A percentile compares a stretch with the other conserved stretches of the same genome.
These are phyloP conservation scores for Poecilia wingei DNA, from an alignment of 2,797 vertebrate species.

Conservation along the genomic window DNA sequence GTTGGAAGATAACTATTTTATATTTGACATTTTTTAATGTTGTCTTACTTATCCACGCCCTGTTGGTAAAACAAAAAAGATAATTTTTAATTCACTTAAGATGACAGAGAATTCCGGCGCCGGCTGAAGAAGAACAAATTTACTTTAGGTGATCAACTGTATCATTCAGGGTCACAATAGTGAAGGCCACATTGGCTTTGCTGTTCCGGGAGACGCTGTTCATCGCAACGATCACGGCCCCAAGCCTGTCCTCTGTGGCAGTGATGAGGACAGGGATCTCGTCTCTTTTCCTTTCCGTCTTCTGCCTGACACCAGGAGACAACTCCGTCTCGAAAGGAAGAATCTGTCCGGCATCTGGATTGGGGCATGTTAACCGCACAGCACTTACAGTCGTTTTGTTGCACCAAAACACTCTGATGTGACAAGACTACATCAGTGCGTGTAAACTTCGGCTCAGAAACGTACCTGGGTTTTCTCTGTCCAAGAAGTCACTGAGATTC, in stretches of 20 bases:
- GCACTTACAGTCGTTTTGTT: not conserved
- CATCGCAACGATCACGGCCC: constrained; percentile 90
- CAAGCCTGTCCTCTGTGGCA: constrained; percentile 90
- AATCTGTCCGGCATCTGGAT: constrained; percentile 69
- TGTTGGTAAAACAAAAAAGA: constrained; percentile 59
- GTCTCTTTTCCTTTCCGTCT: constrained; percentile 70
- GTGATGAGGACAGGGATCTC: constrained; percentile 92
- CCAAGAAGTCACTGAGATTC: constrained; percentile 90
- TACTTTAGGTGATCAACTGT: constrained; percentile 92
- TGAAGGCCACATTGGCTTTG: constrained; percentile 89
- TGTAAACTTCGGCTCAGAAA: constrained; percentile 9
- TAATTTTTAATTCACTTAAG: not conserved
- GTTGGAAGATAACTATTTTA: constrained; percentile 88
- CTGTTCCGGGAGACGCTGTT: constrained; percentile 92
- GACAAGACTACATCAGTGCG: not conserved
- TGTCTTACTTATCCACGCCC: constrained; percentile 86
- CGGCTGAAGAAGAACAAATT: constrained; percentile 35
- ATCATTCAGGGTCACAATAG: constrained; percentile 90
- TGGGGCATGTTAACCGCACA: not conserved
- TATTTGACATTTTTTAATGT: constrained; percentile 85
- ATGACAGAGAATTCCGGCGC: not conserved
- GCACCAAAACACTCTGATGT: not conserved
- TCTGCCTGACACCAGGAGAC: constrained; percentile 71
- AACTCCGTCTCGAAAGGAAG: constrained; percentile 85
- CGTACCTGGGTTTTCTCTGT: constrained; percentile 87